phyloP scores from a whole-genome alignment of 53 echinoderm and acorn worm genomes.

The Crossaster papposus region DNA sequence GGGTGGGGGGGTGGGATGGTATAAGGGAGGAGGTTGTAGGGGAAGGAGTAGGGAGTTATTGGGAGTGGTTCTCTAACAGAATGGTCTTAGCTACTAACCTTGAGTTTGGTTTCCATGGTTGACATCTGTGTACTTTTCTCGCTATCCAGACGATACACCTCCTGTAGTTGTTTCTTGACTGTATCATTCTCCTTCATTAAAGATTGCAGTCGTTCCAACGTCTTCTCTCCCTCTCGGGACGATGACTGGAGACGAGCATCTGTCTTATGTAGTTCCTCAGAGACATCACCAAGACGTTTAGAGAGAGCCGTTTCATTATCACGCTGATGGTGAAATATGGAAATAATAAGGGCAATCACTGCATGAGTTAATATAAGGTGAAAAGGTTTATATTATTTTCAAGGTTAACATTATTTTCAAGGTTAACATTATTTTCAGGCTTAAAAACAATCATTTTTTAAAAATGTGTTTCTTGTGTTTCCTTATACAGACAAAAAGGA shows the following conservation, averaged over 20 bases:
- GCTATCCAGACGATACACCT: constrained; percentile 72
- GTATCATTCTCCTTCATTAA: constrained; percentile 66
- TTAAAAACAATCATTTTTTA: too few relatives aligned
- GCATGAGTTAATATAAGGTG: too few relatives aligned
- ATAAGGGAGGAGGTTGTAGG: too few relatives aligned
- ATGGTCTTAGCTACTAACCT: constrained; percentile 56
- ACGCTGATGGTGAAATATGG: constrained; percentile 41
- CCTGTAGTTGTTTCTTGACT: constrained; percentile 67
- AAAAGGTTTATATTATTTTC: too few relatives aligned
- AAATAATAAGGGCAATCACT: too few relatives aligned
- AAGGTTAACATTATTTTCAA: too few relatives aligned
- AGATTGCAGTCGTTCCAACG: constrained; percentile 40
- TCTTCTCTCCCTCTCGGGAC: constrained; percentile 66
- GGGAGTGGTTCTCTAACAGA: too few relatives aligned
- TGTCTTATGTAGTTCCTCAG: constrained; percentile 80
- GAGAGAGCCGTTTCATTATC: constrained; percentile 79
- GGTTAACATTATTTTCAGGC: too few relatives aligned
- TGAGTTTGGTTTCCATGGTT: constrained; percentile 81
- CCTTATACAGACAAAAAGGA: too few relatives aligned
- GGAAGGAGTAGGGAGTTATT: too few relatives aligned
- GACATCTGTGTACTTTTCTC: constrained; percentile 70
- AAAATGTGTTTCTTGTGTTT: too few relatives aligned
- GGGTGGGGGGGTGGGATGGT: too few relatives aligned
- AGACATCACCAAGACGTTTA: constrained; percentile 85
- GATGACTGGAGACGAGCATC: constrained; percentile 72